A percentile compares a stretch with the other conserved stretches of the same genome.
These are phyloP conservation scores for Bombycilla garrulus DNA, from an alignment of 2,113 vertebrate genomes.

Conservation along the genomic window DNA sequence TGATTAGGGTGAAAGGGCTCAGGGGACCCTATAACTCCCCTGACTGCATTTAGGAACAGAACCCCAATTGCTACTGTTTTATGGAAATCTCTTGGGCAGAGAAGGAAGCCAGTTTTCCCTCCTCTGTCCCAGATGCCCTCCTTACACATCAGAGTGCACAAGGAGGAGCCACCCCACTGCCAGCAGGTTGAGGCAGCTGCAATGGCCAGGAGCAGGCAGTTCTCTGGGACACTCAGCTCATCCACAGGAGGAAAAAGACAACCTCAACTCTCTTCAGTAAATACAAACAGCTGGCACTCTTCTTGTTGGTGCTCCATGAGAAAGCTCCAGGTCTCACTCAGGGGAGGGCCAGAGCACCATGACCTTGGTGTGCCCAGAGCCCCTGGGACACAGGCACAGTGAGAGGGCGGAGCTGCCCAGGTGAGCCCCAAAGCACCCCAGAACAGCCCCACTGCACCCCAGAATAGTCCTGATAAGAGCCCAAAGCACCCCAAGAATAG, in stretches of 20 bases:
- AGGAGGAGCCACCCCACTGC: background rate
- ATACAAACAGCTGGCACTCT: background rate
- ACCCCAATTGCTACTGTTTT: background rate
- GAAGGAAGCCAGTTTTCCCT: background rate
- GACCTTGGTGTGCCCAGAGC: background rate
- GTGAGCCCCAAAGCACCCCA: background rate
- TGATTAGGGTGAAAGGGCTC: background rate
- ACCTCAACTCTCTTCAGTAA: background rate
- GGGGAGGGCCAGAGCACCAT: background rate
- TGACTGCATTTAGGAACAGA: background rate
- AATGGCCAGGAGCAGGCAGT: background rate
- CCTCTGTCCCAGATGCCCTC: background rate
- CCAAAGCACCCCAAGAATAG: rapidly evolving
- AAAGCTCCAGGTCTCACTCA: background rate
- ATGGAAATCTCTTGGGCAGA: background rate
- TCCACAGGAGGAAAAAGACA: background rate
- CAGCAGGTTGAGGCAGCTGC: too few species aligned
- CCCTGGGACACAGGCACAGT: background rate
- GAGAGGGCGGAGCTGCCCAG: background rate
- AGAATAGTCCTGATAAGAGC: too few species aligned
- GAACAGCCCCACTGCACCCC: background rate
- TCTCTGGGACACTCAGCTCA: background rate
- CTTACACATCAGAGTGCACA: background rate
- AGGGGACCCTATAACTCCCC: background rate
- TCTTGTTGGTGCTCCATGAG: background rate